A percentile compares a stretch with the other conserved stretches of the same genome.
phyloP scores from a whole-genome alignment of 92 coral and sea anemone species.

The Bergia sp. region DNA sequence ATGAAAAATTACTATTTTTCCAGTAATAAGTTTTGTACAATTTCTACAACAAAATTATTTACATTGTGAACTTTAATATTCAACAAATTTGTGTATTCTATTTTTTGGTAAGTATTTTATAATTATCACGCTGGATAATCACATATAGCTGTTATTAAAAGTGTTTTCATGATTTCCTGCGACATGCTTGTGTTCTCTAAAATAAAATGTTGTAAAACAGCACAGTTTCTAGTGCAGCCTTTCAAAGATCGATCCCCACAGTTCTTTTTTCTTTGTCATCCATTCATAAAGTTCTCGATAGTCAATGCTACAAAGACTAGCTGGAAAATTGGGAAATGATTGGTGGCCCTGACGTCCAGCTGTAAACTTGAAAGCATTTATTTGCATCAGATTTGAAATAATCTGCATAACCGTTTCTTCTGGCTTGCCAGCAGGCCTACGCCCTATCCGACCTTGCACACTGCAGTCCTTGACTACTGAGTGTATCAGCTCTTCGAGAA shows the following conservation, averaged over 20 bases:
- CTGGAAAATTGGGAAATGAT: slow-evolving; percentile 58
- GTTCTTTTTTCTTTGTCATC: slow-evolving; percentile 44
- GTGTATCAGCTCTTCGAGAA: slow-evolving; percentile 43
- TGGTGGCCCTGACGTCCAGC: slow-evolving; percentile 57
- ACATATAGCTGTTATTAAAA: not conserved
- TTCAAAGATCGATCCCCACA: slow-evolving; percentile 13
- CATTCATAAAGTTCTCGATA: slow-evolving; percentile 63
- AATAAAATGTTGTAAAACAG: not conserved
- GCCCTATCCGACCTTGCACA: slow-evolving; percentile 31
- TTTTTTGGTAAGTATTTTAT: too few relatives aligned
- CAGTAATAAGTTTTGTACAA: too few relatives aligned
- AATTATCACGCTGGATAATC: not conserved
- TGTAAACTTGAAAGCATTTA: slow-evolving; percentile 52
- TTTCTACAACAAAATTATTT: too few relatives aligned
- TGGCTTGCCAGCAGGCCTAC: slow-evolving; percentile 48
- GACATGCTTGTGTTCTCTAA: not conserved
- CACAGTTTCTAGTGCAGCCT: slow-evolving; percentile 1
- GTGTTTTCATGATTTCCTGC: too few relatives aligned
- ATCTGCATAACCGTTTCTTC: slow-evolving; percentile 64
- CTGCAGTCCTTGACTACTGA: slow-evolving; percentile 66
- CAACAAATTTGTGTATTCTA: too few relatives aligned
- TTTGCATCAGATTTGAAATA: slow-evolving; percentile 41
- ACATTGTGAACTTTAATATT: too few relatives aligned
- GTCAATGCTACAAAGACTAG: slow-evolving; percentile 45
- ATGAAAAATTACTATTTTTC: too few relatives aligned